phyloP scores from a whole-genome alignment of 2,113 vertebrate species.

The Onychorhynchus coronatus region DNA sequence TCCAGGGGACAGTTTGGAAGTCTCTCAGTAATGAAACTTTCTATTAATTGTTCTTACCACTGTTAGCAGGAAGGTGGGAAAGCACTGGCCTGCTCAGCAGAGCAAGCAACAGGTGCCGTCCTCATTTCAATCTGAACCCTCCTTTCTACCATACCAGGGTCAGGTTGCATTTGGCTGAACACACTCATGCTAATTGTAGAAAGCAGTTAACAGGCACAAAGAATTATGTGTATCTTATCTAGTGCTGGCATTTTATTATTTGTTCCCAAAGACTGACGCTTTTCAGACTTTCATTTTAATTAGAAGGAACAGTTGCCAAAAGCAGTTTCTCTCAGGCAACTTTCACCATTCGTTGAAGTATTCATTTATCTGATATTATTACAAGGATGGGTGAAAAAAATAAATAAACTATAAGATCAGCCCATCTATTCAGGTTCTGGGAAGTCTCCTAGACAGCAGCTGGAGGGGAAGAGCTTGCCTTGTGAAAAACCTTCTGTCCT shows the following conservation, averaged over 20 bases:
- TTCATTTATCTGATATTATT: slow-evolving; percentile 20
- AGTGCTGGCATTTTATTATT: slow-evolving; percentile 20
- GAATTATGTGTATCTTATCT: slow-evolving; percentile 41
- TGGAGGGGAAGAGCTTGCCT: neutral
- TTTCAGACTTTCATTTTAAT: slow-evolving; percentile 27
- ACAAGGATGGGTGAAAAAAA: neutral
- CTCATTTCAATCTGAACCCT: neutral
- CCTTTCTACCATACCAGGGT: neutral
- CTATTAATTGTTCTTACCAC: neutral
- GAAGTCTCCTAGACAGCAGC: neutral
- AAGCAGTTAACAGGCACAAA: slow-evolving; percentile 13
- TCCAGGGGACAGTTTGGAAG: neutral
- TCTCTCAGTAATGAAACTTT: neutral
- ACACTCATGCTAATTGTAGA: neutral
- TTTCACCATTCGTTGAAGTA: neutral
- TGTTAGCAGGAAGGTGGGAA: neutral
- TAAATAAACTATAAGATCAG: neutral
- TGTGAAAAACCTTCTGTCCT: neutral
- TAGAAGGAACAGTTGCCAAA: slow-evolving; percentile 26
- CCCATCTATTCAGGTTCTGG: neutral
- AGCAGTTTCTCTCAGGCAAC: slow-evolving; percentile 5
- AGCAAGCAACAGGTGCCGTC: neutral
- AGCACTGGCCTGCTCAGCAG: neutral
- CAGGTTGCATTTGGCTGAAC: neutral
- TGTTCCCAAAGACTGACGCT: slow-evolving; percentile 13